Base-by-base conservation (phyloP, 1,140 invertebrate genomes). In the Drosophila tani region DNA sequence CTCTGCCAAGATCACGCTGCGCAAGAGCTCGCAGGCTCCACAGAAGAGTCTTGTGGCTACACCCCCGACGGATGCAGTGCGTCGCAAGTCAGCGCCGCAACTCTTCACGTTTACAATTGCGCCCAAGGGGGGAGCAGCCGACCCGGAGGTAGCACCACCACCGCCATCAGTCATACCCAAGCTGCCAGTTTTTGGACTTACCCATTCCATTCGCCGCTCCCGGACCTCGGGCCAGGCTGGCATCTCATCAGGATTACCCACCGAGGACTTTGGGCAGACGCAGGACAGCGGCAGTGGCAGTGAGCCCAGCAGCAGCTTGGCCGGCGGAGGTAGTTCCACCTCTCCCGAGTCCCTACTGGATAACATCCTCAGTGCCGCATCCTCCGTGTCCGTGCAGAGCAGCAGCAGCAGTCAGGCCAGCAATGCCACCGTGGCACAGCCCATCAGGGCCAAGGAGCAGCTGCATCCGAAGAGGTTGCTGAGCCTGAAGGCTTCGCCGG, bases 261-360 rank as follows among this genome's bases (percentile, higher is more conserved):
- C 12, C 19, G 58, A 64, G 7, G 66, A 79, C 2, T 5, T 45
- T 0, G 57, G 43, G 11, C 32, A 56, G 4, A 21, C 59, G 15
- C 60, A 59, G 21, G 86, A 91, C 32, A 90, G 78, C 17, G 86
- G 81, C 32, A 90, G 82, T 57, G 75, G 68, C 43, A 88, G 85
- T 38, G 84, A 88, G 15, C 85, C 69, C 43, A 87, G 68, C 67
- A 82, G 83, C 43, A 88, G 83, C 53, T 29, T 64, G 11, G 73
- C 82, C 0, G 79, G 79, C 1, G 83, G 76, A 0, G 76, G 79
- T 0, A 79, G 76, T 21, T 92, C 91, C 24, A 91, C 91, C 0
- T 92, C 91, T 4, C 91, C 91, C 0, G 91, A 92, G 62, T 92
- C 91, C 7, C n/a, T 92, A 15, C 41, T 92, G 35, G 91, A 92